Conservation (phyloP, 2,888 invertebrate species). For the Parnassius glacialis region DNA sequence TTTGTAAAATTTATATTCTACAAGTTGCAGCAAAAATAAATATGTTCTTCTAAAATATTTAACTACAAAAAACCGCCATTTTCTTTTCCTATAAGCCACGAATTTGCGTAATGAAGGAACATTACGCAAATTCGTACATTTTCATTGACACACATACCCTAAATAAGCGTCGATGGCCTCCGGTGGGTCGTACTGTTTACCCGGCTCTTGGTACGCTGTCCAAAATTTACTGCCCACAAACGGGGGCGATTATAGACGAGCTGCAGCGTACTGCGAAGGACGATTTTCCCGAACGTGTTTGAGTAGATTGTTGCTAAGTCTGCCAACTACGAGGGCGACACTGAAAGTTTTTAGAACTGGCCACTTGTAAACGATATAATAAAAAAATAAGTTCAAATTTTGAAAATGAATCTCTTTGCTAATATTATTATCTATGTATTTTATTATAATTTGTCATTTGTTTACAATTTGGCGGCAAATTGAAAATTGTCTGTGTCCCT, state of each 20-base stretch:
- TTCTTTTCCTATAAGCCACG: not conserved
- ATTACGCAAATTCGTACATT: slow-evolving; percentile 4
- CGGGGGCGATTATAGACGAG: not conserved
- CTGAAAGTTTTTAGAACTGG: too few relatives aligned
- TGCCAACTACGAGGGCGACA: too few relatives aligned
- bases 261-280: not conserved
- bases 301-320: too few relatives aligned
- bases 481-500: too few relatives aligned
- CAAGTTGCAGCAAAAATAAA: too few relatives aligned
- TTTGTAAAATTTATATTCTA: too few relatives aligned
- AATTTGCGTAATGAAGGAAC: not conserved
- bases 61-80: slow-evolving; percentile 3
- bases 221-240: slow-evolving; percentile 26
- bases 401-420: too few relatives aligned
- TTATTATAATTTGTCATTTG: too few relatives aligned
- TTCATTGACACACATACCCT: slow-evolving; percentile 9
- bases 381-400: too few relatives aligned
- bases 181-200: slow-evolving; percentile 13
- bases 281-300: not conserved
- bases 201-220: slow-evolving; percentile 13
- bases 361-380: too few relatives aligned
- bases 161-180: slow-evolving; percentile 8
- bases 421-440: too few relatives aligned
- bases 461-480: too few relatives aligned
- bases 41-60: not conserved